Base-by-base conservation (phyloP, 1,140 invertebrate genomes). In the Drosophila trapezifrons region DNA sequence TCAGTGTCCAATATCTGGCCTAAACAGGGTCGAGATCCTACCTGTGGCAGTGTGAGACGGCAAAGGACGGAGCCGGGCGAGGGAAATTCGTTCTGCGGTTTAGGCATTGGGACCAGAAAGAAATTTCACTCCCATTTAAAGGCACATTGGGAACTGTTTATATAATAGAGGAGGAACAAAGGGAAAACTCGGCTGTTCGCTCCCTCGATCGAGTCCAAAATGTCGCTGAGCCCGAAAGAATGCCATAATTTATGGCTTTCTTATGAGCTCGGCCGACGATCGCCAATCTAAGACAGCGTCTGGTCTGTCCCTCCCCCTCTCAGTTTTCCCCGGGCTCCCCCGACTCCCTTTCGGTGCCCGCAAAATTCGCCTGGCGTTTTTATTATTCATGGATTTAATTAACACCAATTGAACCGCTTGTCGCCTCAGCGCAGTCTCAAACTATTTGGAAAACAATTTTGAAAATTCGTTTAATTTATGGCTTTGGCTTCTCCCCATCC, bases 361-460 rank as follows among this genome's bases (percentile, higher is more conserved):
- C 67, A 52, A 80, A 89, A 71, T 89, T 81, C 56, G 76, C 67
- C 59, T 76, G 78, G 76, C 51, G 54, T 82, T 78, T 89, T 87
- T 76, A 90, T 89, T 91, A 82, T 91, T 91, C 89, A 83, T 90
- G 85, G 90, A 91, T 91, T 91, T 91, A 91, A 91, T 91, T 91
- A 91, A 91, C 90, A 91, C 87, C 90, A 91, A 91, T 91, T 91
- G 87, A 91, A 89, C 86, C 91, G 90, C 82, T 80, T 91, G 81
- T 91, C 90, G 87, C 74, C 58, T 72, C 55, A 69, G 52, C 72
- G 67, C 65, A 60, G 47, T 42, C 46, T 49, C 38, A 66, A 79
- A 74, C 80, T 79, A 71, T 84, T 90, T 85, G 67, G 78, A 74
- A 84, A 89, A 78, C 70, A 80, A 73, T 89, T 84, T 70, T 37